phyloP scores from a whole-genome alignment of 2,797 vertebrate species.

The Iguana delicatissima region DNA sequence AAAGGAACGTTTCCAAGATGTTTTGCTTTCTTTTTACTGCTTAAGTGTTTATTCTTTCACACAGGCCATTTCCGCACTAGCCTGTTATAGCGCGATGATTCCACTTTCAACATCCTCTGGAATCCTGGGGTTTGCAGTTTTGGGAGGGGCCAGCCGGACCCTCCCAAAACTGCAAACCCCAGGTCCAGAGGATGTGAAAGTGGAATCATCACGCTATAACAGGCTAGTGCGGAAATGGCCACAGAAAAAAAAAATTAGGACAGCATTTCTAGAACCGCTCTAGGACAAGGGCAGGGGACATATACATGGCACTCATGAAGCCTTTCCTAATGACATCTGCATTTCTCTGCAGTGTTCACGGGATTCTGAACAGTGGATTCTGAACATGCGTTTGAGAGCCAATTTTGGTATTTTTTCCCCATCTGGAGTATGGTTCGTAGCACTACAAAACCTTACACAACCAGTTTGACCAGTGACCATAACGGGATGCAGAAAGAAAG shows the following conservation, averaged over 20 bases:
- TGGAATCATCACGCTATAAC: too few relatives aligned
- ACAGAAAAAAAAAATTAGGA: not conserved
- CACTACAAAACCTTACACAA: not conserved
- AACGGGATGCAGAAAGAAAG: not conserved
- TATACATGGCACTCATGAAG: not conserved
- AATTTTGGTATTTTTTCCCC: not conserved
- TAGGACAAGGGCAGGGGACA: not conserved
- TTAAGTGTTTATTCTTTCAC: not conserved
- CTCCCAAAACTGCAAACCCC: too few relatives aligned
- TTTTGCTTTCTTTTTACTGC: not conserved
- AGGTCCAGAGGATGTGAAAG: too few relatives aligned
- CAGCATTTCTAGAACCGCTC: not conserved
- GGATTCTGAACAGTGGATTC: not conserved
- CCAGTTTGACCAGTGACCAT: conserved; percentile 6
- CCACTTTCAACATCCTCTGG: too few relatives aligned
- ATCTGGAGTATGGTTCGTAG: not conserved
- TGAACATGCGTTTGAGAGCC: not conserved
- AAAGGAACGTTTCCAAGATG: too few relatives aligned
- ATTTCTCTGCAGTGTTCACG: not conserved
- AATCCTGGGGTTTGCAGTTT: too few relatives aligned
- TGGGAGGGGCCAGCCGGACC: too few relatives aligned
- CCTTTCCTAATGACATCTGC: not conserved
- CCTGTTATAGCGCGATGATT: too few relatives aligned
- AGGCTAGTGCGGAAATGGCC: too few relatives aligned
- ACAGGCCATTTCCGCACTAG: too few relatives aligned